Evolutionary conservation across 2,113 vertebrate genomes (phyloP).

Genomic region (Serilophus lunatus): DNA sequence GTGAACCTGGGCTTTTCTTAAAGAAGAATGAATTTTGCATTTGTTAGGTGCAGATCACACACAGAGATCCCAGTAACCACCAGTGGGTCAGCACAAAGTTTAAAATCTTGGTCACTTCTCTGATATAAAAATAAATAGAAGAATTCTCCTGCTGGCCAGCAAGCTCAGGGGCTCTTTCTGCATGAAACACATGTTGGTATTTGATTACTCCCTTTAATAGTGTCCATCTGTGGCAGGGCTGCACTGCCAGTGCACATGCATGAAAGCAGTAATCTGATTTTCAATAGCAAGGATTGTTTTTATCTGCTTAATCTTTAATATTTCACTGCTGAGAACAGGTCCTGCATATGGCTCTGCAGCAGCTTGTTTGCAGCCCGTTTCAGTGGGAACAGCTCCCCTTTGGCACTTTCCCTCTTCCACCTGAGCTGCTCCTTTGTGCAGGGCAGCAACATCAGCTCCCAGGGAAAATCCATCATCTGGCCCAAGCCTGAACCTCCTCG

Average conservation of each 20-base stretch:
- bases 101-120: not conserved
- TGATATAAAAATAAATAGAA: not conserved
- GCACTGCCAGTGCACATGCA: not conserved
- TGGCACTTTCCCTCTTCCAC: not conserved
- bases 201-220: not conserved
- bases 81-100: not conserved
- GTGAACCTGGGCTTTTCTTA: not conserved
- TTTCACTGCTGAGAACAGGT: not conserved
- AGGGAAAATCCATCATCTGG: not conserved
- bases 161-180: not conserved
- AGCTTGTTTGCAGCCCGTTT: not conserved
- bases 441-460: not conserved
- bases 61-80: fast-evolving
- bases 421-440: not conserved
- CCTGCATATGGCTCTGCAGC: not conserved
- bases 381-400: not conserved
- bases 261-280: not conserved
- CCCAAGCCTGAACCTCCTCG: not conserved
- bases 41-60: not conserved
- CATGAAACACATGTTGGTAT: not conserved
- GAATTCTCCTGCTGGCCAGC: not conserved
- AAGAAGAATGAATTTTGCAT: not conserved
- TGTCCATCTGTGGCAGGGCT: not conserved
- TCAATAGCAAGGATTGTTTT: not conserved
- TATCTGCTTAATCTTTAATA: not conserved